These are phyloP conservation scores for Apoda limacodes DNA, from an alignment of 2,888 invertebrate genomes.

Conservation along the genomic window DNA sequence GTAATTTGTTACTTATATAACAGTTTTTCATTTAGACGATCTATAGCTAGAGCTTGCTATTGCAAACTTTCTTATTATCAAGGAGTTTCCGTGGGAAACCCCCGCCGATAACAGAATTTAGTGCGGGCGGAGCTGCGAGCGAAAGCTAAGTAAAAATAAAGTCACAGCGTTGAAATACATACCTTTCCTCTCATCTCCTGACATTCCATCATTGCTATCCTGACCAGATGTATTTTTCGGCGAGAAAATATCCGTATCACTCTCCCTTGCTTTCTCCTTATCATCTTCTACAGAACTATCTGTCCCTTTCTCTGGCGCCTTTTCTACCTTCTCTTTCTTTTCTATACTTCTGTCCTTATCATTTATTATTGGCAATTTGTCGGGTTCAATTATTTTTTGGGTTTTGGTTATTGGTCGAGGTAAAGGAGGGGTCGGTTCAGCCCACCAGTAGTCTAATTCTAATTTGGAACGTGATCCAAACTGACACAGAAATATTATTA, in stretches of 20 bases:
- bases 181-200: constrained; percentile 58
- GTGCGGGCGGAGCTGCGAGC: not conserved
- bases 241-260: constrained; percentile 48
- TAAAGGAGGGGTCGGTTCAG: constrained; percentile 58
- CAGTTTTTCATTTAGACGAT: no score
- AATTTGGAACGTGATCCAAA: constrained; percentile 81
- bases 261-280: constrained; percentile 33
- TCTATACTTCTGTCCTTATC: constrained; percentile 27
- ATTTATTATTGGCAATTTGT: no score
- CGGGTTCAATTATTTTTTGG: constrained; percentile 19
- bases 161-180: no score
- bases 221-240: constrained; percentile 50
- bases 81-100: not conserved
- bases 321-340: constrained; percentile 32
- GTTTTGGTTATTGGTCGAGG: constrained; percentile 27
- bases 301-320: constrained; percentile 30
- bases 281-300: constrained; percentile 32
- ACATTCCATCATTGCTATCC: constrained; percentile 59
- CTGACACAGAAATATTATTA: constrained; percentile 47
- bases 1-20: no score
- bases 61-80: no score
- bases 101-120: not conserved
- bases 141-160: no score
- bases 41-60: no score
- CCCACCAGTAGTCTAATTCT: constrained; percentile 85